Evolutionary conservation across 2,797 vertebrate species (phyloP).

Genomic region (Acanthornis magna): DNA sequence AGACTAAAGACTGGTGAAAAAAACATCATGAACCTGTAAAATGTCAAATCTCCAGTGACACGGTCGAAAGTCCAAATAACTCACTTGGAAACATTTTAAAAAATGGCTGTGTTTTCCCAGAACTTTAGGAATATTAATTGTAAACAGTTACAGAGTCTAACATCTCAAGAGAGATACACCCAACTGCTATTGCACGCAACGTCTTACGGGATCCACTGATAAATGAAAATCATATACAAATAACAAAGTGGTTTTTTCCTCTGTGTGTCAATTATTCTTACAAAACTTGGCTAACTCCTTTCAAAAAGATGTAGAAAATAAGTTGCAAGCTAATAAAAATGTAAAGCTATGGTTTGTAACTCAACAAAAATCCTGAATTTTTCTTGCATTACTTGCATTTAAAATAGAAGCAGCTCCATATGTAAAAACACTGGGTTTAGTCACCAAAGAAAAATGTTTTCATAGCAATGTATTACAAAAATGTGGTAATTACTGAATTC

Average conservation of each 20-base stretch:
- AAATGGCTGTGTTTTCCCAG: neutral
- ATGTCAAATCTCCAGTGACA: neutral
- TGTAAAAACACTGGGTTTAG: neutral
- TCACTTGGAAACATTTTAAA: neutral
- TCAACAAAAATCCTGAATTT: neutral
- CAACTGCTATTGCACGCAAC: neutral
- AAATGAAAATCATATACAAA: constrained; percentile 15
- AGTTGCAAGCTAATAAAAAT: neutral
- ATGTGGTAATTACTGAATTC: neutral
- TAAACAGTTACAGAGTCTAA: neutral
- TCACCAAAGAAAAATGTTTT: neutral
- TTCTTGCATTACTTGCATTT: neutral
- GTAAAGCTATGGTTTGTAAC: neutral
- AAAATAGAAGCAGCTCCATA: neutral
- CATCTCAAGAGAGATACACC: neutral
- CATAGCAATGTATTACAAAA: neutral
- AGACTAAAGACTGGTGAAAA: neutral
- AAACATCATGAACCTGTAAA: neutral
- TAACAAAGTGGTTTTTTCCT: neutral
- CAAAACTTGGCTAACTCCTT: neutral
- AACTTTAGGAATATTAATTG: neutral
- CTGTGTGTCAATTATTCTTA: neutral
- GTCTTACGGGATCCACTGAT: neutral
- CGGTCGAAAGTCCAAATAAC: neutral
- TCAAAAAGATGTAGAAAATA: neutral